Percentiles rank a stretch among this genome's conserved stretches.
phyloP scores from a whole-genome alignment of 2,888 invertebrate genomes.

The Trilocha varians region DNA sequence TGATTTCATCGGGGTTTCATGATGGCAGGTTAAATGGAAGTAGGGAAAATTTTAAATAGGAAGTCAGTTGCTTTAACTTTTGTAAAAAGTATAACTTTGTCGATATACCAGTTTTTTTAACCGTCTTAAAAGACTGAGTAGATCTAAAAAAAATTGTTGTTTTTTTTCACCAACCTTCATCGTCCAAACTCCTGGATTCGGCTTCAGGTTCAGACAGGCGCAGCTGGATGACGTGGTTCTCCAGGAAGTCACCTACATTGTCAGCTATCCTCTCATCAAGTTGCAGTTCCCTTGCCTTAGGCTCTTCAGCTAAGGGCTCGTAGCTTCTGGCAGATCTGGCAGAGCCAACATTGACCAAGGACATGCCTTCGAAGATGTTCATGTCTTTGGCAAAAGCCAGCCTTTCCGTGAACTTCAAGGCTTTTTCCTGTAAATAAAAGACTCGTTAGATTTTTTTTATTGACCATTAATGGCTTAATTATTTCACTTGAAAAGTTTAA shows the following conservation, averaged over 20 bases:
- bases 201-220: slow-evolving; percentile 47
- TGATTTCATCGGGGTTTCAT: too few species aligned
- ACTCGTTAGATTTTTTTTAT: too few species aligned
- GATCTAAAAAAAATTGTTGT: too few species aligned
- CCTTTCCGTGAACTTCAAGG: slow-evolving; percentile 72
- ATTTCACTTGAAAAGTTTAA: too few species aligned
- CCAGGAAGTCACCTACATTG: slow-evolving; percentile 59
- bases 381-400: slow-evolving; percentile 70
- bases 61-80: too few species aligned
- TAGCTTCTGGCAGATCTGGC: slow-evolving; percentile 61
- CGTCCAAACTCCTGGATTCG: slow-evolving; percentile 55
- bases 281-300: slow-evolving; percentile 55
- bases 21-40: too few species aligned
- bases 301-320: slow-evolving; percentile 56
- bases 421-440: slow-evolving; percentile 68
- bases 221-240: slow-evolving; percentile 62
- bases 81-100: too few species aligned
- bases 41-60: too few species aligned
- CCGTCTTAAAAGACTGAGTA: too few species aligned
- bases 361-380: slow-evolving; percentile 66
- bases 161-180: slow-evolving; percentile 60
- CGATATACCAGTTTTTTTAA: too few species aligned
- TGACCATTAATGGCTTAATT: too few species aligned
- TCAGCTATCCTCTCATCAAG: slow-evolving; percentile 58
- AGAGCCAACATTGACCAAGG: slow-evolving; percentile 63